Percentiles rank a stretch among this genome's conserved stretches.
Evolutionary conservation across 2,888 invertebrate species (phyloP).

Genomic region (Cryptus viduatorius): DNA sequence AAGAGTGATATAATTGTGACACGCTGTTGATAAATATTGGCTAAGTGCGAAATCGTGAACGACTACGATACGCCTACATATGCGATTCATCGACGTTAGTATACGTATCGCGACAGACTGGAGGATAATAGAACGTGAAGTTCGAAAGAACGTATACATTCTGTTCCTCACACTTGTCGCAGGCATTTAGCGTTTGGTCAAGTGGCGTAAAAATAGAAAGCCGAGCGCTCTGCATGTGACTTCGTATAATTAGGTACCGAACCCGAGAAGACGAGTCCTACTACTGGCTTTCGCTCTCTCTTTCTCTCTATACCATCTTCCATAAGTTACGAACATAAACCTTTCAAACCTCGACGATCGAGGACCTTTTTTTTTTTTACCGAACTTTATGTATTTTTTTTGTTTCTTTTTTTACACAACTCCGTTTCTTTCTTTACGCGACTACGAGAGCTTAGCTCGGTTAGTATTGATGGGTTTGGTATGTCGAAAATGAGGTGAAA

Average conservation of each 20-base stretch:
- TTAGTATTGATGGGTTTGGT: constrained; percentile 61
- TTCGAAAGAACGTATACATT: constrained; percentile 27
- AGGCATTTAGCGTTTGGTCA: constrained; percentile 80
- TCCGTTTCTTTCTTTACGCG: constrained; percentile 41
- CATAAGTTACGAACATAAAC: constrained; percentile 74
- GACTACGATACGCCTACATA: neutral
- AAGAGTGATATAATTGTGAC: constrained; percentile 40
- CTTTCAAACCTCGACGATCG: constrained; percentile 71
- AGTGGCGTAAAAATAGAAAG: constrained; percentile 83
- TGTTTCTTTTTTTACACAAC: constrained; percentile 48
- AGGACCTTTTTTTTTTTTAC: constrained; percentile 61
- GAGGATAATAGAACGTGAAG: constrained; percentile 29
- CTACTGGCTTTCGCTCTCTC: constrained; percentile 36
- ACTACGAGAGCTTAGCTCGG: constrained; percentile 32
- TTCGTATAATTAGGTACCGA: constrained; percentile 83
- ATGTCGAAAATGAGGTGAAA: constrained; percentile 16
- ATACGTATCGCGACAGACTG: neutral
- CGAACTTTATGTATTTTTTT: constrained; percentile 52
- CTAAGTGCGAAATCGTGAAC: constrained; percentile 2
- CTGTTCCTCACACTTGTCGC: constrained; percentile 74
- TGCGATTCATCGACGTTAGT: neutral
- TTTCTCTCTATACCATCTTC: constrained; percentile 70
- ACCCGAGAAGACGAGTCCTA: constrained; percentile 74
- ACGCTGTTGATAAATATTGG: neutral
- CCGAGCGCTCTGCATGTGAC: constrained; percentile 83